A percentile compares a stretch with the other conserved stretches of the same genome.
Conservation (phyloP, 92 coral and sea anemone genomes). For the Phymanthus crucifer region DNA sequence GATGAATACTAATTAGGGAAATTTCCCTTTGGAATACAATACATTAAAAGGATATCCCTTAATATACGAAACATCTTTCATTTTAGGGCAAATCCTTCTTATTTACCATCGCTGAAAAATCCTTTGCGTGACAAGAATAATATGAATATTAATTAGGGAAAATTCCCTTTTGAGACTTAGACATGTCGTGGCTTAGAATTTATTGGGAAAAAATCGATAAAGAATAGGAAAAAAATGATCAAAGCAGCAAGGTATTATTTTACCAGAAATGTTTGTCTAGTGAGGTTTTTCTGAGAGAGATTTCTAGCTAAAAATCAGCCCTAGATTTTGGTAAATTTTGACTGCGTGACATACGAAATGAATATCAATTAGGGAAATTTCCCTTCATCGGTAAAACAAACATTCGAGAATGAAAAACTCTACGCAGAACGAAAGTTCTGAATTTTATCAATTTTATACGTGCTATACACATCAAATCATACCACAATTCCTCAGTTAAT, state of each 20-base stretch:
- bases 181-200: neutral
- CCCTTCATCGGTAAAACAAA: slow-evolving; percentile 6
- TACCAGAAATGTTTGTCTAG: no score
- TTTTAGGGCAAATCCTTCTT: neutral
- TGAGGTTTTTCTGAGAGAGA: no score
- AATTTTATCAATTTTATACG: neutral
- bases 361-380: slow-evolving; percentile 28
- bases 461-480: no score
- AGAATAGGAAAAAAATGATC: no score
- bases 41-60: no score
- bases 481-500: no score
- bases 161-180: slow-evolving; percentile 2
- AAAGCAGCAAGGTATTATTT: no score
- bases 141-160: slow-evolving; percentile 22
- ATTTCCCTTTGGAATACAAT: neutral
- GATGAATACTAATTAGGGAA: slow-evolving; percentile 4
- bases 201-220: no score
- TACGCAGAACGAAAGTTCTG: neutral
- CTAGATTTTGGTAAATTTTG: no score
- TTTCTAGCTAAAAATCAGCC: neutral
- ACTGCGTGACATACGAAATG: neutral
- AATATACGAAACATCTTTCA: no score
- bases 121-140: neutral
- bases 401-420: neutral
- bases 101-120: neutral